Base-by-base conservation (phyloP, 2,797 vertebrate genomes). In the Malacoctenus gilli region DNA sequence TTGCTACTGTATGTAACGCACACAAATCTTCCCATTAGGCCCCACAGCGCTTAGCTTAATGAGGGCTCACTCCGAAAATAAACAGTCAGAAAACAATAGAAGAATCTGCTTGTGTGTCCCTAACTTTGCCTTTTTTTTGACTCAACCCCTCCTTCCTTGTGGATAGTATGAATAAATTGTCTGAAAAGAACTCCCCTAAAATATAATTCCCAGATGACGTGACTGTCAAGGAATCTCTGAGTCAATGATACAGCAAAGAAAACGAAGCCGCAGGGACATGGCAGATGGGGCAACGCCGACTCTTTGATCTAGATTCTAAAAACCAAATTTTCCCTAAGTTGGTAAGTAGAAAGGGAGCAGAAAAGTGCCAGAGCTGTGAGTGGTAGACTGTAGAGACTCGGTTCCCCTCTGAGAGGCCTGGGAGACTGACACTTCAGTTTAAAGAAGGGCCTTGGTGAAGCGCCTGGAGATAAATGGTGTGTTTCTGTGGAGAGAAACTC, bases 251-350 rank as follows among this genome's bases (percentile, higher is more conserved):
- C 35, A 59, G 32, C 31, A 68, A 56, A 55, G 5, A 28, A 28
- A 28, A n/a, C n/a, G 40, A 2, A 28, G 9, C 25, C 30, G 42
- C 38, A 68, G 60, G 68, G 38, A 38, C 42, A 68, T 59, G 55
- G 55, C 47, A 51, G 51, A 70, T 59, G 62, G 43, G 46, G 43
- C n/a, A 5, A 25, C 22, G 35, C 19, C 3, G 7, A 32, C 44
- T 47, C 55, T 75, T 72, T 82, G 40, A 74, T 76, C 31, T 48
- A 5, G 22, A 41, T 59, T 62, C 43, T 58, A 54, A 78, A 80
- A 68, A 68, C 48, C 51, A 68, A 64, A 74, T 81, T 36, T 68
- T 52, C 49, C 46, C 36, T 36, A 62, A 75, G 44, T 66, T 73
- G 46, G 30, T 49, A 21, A 47, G 55, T 56, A 50, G 28, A 62